A percentile compares a stretch with the other conserved stretches of the same genome.
Evolutionary conservation across 2,113 vertebrate genomes (phyloP).

Genomic region (Cottus gobio): DNA sequence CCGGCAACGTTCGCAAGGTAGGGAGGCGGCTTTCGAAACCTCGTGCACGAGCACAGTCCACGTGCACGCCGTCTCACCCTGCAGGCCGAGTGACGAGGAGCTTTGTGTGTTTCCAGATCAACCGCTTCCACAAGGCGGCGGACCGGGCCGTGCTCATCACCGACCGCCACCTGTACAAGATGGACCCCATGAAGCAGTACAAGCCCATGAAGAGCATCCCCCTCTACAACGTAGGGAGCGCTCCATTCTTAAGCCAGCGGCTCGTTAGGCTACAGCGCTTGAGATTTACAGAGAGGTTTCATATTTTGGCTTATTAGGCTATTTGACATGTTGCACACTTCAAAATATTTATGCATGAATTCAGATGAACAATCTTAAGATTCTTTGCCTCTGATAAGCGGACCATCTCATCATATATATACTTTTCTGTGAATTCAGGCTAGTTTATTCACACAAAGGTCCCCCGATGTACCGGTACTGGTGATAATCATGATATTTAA

Average conservation of each 20-base stretch:
- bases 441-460: too few species aligned
- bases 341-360: too few species aligned
- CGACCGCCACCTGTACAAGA: constrained; percentile 97
- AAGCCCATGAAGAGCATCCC: constrained; percentile 98
- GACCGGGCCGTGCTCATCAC: constrained; percentile 95
- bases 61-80: constrained; percentile 31
- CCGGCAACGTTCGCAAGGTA: constrained; percentile 97
- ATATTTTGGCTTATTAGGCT: too few species aligned
- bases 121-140: constrained; percentile 95
- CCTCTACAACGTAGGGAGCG: constrained; percentile 91
- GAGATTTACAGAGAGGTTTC: not conserved
- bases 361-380: too few species aligned
- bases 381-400: too few species aligned
- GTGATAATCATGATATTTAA: too few species aligned
- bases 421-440: too few species aligned
- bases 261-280: not conserved
- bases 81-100: constrained; percentile 47
- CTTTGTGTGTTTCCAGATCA: constrained; percentile 86
- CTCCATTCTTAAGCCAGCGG: accelerated
- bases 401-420: too few species aligned
- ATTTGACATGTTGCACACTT: too few species aligned
- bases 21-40: too few species aligned
- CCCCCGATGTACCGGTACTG: too few species aligned
- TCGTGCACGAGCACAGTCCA: too few species aligned
- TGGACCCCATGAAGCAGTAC: constrained; percentile 96